phyloP scores from a whole-genome alignment of 2,113 vertebrate genomes.

The Pterocles gutturalis region DNA sequence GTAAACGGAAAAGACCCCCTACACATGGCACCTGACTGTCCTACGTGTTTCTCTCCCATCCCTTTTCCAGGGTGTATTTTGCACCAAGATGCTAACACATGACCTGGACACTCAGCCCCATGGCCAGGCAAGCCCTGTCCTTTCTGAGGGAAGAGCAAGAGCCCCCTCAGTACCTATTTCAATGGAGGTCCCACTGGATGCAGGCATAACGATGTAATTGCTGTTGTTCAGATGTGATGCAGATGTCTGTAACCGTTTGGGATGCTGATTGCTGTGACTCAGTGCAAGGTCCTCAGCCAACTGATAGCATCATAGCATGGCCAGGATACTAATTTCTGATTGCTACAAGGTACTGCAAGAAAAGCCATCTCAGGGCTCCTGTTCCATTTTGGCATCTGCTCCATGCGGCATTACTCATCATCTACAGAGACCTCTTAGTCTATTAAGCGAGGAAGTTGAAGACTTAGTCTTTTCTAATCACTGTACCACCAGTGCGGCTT shows the following conservation, averaged over 20 bases:
- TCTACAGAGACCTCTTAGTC: constrained; percentile 30
- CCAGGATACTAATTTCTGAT: background rate
- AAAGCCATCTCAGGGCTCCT: background rate
- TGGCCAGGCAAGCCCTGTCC: background rate
- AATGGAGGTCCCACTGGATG: background rate
- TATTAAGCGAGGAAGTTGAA: constrained; percentile 7
- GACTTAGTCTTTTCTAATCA: constrained; percentile 6
- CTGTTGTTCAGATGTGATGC: background rate
- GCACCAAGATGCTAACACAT: background rate
- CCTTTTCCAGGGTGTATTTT: background rate
- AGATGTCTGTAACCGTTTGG: background rate
- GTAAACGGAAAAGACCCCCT: background rate
- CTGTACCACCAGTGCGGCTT: background rate
- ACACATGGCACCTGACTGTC: background rate
- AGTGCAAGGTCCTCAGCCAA: constrained; percentile 1
- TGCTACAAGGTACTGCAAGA: background rate
- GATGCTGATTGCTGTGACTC: constrained; percentile 7
- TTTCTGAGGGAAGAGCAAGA: background rate
- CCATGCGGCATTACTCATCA: constrained; percentile 19
- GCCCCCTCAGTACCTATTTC: background rate
- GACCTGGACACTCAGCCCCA: background rate
- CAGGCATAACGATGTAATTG: background rate
- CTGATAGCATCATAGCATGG: background rate
- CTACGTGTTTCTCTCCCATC: background rate
- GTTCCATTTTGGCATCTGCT: constrained; percentile 43